phyloP scores from a whole-genome alignment of 2,113 vertebrate species.

The Orientallactaga bullata region DNA sequence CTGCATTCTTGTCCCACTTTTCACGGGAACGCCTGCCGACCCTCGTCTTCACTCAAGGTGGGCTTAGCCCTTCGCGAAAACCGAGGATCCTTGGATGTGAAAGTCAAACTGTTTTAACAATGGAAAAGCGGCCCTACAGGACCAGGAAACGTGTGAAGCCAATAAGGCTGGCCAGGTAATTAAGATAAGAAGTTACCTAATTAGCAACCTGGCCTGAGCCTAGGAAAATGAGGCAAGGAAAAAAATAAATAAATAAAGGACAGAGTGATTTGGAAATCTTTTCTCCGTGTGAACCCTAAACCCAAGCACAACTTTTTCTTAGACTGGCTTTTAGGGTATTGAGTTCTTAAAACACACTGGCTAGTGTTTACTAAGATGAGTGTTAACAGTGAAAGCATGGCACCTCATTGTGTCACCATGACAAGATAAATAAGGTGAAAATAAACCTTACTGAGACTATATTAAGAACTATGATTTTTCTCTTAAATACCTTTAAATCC shows the following conservation, averaged over 20 bases:
- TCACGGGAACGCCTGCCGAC: background rate
- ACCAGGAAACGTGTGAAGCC: conserved; percentile 22
- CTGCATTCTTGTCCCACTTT: background rate
- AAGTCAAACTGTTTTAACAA: conserved; percentile 60
- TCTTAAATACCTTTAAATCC: background rate
- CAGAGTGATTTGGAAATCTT: background rate
- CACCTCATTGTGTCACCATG: background rate
- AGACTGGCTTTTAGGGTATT: background rate
- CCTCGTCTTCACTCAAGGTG: background rate
- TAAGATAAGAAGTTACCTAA: conserved; percentile 71
- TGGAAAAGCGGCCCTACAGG: conserved; percentile 34
- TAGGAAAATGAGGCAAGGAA: rapidly evolving
- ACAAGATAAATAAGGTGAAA: background rate
- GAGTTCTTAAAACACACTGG: background rate
- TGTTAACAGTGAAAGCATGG: background rate
- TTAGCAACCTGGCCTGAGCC: conserved; percentile 65
- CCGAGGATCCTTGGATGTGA: background rate
- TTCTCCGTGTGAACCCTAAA: background rate
- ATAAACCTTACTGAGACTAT: background rate
- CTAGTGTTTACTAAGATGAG: background rate
- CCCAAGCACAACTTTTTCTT: background rate
- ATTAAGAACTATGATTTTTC: background rate
- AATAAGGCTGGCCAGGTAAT: conserved; percentile 61
- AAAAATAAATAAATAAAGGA: rapidly evolving
- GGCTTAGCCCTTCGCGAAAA: background rate